A percentile compares a stretch with the other conserved stretches of the same genome.
These are phyloP conservation scores for Vanessa cardui DNA, from an alignment of 2,888 invertebrate genomes.

Conservation along the genomic window DNA sequence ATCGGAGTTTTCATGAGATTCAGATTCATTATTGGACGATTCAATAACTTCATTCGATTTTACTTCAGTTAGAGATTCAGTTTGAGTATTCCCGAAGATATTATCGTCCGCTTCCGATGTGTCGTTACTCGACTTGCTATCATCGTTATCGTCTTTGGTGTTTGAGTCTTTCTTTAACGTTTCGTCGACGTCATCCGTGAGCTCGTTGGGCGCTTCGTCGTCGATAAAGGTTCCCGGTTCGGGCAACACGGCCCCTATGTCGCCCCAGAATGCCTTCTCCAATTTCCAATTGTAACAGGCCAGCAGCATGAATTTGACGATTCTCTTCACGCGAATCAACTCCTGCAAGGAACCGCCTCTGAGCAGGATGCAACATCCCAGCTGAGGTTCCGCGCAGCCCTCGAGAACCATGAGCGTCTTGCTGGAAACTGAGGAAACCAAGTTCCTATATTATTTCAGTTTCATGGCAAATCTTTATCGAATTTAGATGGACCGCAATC, in stretches of 20 bases:
- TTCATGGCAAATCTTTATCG: too few relatives aligned
- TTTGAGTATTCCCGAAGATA: conserved; percentile 35
- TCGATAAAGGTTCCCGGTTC: conserved; percentile 72
- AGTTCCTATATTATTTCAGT: not conserved
- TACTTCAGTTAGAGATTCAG: conserved; percentile 24
- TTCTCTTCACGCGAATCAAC: conserved; percentile 90
- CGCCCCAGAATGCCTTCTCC: conserved; percentile 95
- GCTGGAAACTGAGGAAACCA: conserved; percentile 72
- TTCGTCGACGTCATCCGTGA: conserved; percentile 29
- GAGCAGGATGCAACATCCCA: conserved; percentile 94
- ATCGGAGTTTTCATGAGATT: conserved; percentile 33
- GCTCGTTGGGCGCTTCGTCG: conserved; percentile 37
- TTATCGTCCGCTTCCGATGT: conserved; percentile 39
- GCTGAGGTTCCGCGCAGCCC: conserved; percentile 91
- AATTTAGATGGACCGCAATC: too few relatives aligned
- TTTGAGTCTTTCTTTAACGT: conserved; percentile 21
- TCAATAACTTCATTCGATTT: conserved; percentile 8
- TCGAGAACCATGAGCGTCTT: conserved; percentile 98
- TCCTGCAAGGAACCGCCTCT: conserved; percentile 90
- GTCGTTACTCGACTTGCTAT: conserved; percentile 31
- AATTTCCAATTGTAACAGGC: conserved; percentile 95
- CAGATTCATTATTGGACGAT: conserved; percentile 16
- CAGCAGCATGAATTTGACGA: conserved; percentile 91
- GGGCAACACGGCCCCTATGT: conserved; percentile 85
- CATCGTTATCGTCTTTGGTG: conserved; percentile 29